Conservation (phyloP, 2,797 vertebrate species). For the Pantherophis vulpinus region DNA sequence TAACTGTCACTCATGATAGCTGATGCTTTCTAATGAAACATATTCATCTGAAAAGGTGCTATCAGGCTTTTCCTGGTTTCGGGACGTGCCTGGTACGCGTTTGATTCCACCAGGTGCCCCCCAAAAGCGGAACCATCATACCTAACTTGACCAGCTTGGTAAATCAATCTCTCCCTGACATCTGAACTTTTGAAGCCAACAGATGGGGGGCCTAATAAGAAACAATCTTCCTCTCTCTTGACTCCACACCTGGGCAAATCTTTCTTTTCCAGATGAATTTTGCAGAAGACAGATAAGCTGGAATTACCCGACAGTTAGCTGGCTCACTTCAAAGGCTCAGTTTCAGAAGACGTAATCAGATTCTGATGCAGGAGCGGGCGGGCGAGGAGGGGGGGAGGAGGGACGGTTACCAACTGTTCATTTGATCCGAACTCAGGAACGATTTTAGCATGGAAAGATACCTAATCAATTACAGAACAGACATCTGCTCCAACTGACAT, state of each 20-base stretch:
- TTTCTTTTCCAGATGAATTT: constrained; percentile 62
- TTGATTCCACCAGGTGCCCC: neutral
- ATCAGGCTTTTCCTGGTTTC: neutral
- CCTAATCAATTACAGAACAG: constrained; percentile 66
- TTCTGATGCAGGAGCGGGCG: constrained; percentile 61
- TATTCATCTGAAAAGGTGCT: neutral
- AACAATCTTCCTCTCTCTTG: constrained; percentile 54
- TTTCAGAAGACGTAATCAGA: constrained; percentile 66
- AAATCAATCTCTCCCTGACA: constrained; percentile 23
- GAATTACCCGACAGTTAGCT: constrained; percentile 66
- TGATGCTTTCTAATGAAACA: neutral
- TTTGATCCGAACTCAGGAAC: constrained; percentile 47
- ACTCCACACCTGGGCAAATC: constrained; percentile 69
- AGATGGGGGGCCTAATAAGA: constrained; percentile 61
- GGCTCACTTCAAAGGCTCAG: constrained; percentile 71
- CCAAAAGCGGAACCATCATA: neutral
- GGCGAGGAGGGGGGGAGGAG: constrained; percentile 1
- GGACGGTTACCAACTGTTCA: constrained; percentile 56
- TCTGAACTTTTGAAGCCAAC: constrained; percentile 66
- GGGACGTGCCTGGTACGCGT: neutral
- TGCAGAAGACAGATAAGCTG: constrained; percentile 63
- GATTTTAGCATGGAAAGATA: constrained; percentile 58
- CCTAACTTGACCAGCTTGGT: constrained; percentile 2
- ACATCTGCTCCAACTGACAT: constrained; percentile 67
- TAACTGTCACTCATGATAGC: neutral